Base-by-base conservation (phyloP, 2,113 vertebrate genomes). In the Leucopsar rothschildi region DNA sequence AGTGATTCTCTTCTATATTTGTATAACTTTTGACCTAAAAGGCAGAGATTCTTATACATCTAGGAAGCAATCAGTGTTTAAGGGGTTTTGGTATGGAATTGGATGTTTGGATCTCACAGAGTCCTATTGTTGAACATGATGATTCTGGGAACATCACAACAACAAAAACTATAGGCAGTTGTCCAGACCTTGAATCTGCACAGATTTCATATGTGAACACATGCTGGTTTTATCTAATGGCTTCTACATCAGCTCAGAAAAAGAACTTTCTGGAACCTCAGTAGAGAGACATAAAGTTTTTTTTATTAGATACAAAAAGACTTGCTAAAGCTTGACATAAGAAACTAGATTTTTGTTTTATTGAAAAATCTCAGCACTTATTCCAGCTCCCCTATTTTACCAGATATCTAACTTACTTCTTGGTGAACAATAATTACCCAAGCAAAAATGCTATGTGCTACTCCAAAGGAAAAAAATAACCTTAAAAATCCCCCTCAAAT, bases 121-220 rank as follows among this genome's bases (percentile, higher is more conserved):
- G 6, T 33, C 8, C 22, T 68, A 0, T 11, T 35, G 10, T 22
- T 75, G 84, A 35, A 31, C 3, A 6, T 6, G 15, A 53, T 40
- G 9, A 5, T 71, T 63, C 27, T 79, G 31, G 35, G 16, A 85
- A 61, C 6, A 55, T 31, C 20, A 24, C 37, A 75, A 29, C 7
- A 44, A n/a, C 37, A 82, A 56, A 85, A 66, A 53, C 11, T 1
- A 0, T 24, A 33, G 15, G 20, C 45, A 42, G 20, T 11, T 90
- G n/a, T 71, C 16, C 69, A 73, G 35, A 61, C 17, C 15, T n/a
- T 64, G 45, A 39, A 22, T 37, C n/a, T 61, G 11, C 19, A 52
- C 23, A n/a, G 15, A 42, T 73, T 70, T 40, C 1, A 0, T 37
- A 45, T 15, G 3, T n/a, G 49, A 91, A 39, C 9, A 47, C 2